phyloP scores from a whole-genome alignment of 2,797 vertebrate species.

The Pangasius sanitwongsei region DNA sequence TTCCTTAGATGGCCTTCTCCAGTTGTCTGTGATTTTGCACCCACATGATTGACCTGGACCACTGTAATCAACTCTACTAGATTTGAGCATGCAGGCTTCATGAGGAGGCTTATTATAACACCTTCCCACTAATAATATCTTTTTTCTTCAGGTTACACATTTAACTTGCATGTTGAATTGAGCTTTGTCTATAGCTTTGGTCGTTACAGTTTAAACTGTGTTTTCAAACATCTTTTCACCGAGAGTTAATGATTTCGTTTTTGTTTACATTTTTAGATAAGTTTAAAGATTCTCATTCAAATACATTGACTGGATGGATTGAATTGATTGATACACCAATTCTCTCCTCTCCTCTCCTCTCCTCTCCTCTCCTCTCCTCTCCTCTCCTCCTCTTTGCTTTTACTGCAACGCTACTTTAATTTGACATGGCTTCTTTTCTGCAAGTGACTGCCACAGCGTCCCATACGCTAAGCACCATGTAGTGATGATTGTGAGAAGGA shows the following conservation, averaged over 20 bases:
- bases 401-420: neutral
- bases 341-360: neutral
- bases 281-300: neutral
- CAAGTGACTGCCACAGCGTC: neutral
- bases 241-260: neutral
- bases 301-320: neutral
- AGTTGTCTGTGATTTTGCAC: slow-evolving; percentile 47
- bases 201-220: neutral
- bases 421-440: neutral
- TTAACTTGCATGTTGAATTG: neutral
- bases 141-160: slow-evolving; percentile 7
- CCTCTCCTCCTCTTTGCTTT: neutral
- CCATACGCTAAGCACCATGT: neutral
- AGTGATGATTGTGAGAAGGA: neutral
- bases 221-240: neutral
- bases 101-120: slow-evolving; percentile 9
- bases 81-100: slow-evolving; percentile 17
- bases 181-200: neutral
- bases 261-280: too few species aligned
- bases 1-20: slow-evolving; percentile 53
- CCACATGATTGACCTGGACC: slow-evolving; percentile 51
- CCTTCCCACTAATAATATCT: slow-evolving; percentile 7
- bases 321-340: neutral
- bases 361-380: neutral
- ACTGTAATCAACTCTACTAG: slow-evolving; percentile 42